Conservation (phyloP, 2,888 invertebrate genomes). For the Argyresthia goedartella region DNA sequence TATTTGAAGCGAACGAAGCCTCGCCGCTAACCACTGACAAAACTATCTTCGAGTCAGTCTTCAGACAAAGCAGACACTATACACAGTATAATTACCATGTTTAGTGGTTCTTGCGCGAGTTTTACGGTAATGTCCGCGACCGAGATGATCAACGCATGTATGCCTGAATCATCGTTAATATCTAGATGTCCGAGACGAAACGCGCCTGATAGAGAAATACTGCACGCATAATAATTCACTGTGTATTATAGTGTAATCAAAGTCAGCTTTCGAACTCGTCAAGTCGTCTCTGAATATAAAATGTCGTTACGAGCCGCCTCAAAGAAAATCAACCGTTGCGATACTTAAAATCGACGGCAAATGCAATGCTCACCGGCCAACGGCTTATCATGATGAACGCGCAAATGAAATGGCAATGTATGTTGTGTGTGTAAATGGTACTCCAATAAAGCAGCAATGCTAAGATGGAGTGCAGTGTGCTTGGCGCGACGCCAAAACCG, state of each 20-base stretch:
- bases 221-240: no score
- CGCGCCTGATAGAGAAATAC: no score
- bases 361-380: no score
- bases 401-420: background rate
- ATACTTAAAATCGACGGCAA: no score
- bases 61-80: background rate
- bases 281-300: no score
- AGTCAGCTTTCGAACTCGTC: no score
- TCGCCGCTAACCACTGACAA: background rate
- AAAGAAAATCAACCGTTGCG: no score
- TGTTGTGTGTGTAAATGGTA: constrained; percentile 7
- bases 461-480: constrained; percentile 3
- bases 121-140: constrained; percentile 18
- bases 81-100: constrained; percentile 20
- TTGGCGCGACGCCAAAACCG: background rate
- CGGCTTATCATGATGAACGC: background rate
- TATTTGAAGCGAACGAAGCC: background rate
- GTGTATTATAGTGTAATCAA: no score
- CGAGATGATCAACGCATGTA: no score
- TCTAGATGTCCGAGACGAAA: no score
- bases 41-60: background rate
- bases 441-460: constrained; percentile 4
- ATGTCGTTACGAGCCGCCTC: no score
- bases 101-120: constrained; percentile 24
- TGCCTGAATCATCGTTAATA: no score